A percentile compares a stretch with the other conserved stretches of the same genome.
Evolutionary conservation across 2,888 invertebrate species (phyloP).

Genomic region (Eupithecia exiguata): DNA sequence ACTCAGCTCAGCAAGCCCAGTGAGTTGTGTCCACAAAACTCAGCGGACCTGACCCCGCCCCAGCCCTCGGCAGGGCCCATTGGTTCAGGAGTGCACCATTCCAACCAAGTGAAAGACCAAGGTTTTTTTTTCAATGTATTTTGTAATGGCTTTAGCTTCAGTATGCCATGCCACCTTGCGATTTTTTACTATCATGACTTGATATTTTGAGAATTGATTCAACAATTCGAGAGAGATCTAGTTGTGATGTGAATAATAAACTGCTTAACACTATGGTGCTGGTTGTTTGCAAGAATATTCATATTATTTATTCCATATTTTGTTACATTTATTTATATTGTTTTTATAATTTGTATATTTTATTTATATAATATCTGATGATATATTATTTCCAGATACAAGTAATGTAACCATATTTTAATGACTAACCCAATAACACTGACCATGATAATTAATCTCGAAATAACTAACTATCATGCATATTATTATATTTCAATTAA

Average conservation of each 20-base stretch:
- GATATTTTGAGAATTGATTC: constrained; percentile 40
- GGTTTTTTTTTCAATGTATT: constrained; percentile 67
- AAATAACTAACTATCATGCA: not conserved
- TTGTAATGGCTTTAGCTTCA: constrained; percentile 63
- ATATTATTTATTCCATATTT: constrained; percentile 15
- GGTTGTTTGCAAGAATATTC: constrained; percentile 25
- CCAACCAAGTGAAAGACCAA: constrained; percentile 84
- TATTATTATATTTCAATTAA: not conserved
- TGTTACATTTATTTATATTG: constrained; percentile 7
- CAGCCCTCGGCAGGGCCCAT: constrained; percentile 70
- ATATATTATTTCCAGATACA: not conserved
- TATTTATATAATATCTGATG: not conserved
- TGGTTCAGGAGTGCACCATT: constrained; percentile 78
- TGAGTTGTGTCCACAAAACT: constrained; percentile 81
- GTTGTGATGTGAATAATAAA: constrained; percentile 25
- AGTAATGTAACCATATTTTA: not conserved
- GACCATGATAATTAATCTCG: not conserved
- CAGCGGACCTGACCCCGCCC: constrained; percentile 73
- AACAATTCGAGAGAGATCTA: constrained; percentile 17
- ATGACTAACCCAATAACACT: constrained; percentile 14
- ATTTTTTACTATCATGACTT: constrained; percentile 65
- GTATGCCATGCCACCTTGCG: constrained; percentile 70
- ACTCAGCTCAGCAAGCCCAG: constrained; percentile 79
- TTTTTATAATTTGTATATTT: no score
- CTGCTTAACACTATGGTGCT: constrained; percentile 31